Evolutionary conservation across 2,888 invertebrate species (phyloP), one percentile per base, ranked within the genome.

Genomic region (Cheilosia soror): DNA sequence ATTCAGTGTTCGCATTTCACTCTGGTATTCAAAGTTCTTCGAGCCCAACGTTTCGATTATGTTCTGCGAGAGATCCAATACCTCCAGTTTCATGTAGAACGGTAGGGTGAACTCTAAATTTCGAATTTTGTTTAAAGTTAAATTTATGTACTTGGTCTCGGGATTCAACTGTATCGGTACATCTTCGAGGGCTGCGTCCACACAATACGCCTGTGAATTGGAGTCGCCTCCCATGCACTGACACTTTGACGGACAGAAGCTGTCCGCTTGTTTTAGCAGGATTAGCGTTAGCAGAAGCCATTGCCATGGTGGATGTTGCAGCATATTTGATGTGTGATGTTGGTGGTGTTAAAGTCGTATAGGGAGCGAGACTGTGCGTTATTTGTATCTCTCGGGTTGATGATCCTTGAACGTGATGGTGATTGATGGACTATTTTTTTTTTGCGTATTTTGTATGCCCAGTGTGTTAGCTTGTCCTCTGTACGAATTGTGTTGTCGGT

Each of bases 131-230:
- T 98, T 98, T 90, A 95, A 94, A n/a, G 96, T 95, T 77, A 98
- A 94, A 90, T 96, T 96, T 90, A 98, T 95, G 92, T 95, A 95
- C 68, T 95, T 95, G 63, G 97, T 95, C 91, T 96, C 96, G 49
- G 98, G 98, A 92, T 97, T 97, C 88, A 97, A 94, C 90, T 97
- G 97, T 89, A 97, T 97, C 82, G 97, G 97, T 71, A 97, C 96
- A 89, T 96, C 96, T 91, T 96, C 96, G 88, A 97, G 94, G 84
- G 94, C 95, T 71, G 96, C 96, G 89, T 95, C 95, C 88, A 95
- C 95, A 92, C 97, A 97, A 87, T 95, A 94, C 33, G 96, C 96
- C 79, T 94, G 94, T 87, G 96, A 94, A 87, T 94, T 93, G 66
- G 95, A 95, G 91, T 97, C 97, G 90, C 95, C 95, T 65, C 91